Conservation (phyloP, 2,797 vertebrate genomes). For the Pterois miles region DNA sequence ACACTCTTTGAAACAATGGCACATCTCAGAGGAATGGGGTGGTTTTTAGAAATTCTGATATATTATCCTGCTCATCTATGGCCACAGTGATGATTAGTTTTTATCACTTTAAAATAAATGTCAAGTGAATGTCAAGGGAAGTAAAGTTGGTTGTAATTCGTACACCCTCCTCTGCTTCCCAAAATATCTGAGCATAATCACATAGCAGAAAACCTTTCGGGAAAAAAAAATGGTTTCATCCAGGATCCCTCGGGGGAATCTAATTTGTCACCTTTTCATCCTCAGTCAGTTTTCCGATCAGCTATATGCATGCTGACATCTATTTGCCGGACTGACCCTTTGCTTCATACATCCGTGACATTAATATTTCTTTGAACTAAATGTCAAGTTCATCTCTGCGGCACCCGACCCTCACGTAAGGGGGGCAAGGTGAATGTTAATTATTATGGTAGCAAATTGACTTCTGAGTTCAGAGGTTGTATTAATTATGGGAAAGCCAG, state of each 20-base stretch:
- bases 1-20: not conserved
- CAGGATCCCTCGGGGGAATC: not conserved
- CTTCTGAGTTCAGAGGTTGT: slow-evolving; percentile 62
- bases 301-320: slow-evolving; percentile 33
- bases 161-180: not conserved
- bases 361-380: slow-evolving; percentile 71
- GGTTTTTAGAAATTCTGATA: not conserved
- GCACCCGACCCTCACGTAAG: slow-evolving; percentile 11
- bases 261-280: slow-evolving; percentile 57
- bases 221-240: not conserved
- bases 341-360: slow-evolving; percentile 47
- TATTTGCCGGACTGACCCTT: slow-evolving; percentile 33
- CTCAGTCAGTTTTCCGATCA: slow-evolving; percentile 34
- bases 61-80: not conserved
- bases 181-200: slow-evolving; percentile 2
- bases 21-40: not conserved
- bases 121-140: not conserved
- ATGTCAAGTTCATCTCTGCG: slow-evolving; percentile 62
- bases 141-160: not conserved
- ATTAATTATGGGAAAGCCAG: slow-evolving; percentile 48
- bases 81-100: not conserved
- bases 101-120: not conserved
- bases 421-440: slow-evolving; percentile 69
- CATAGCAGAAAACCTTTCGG: slow-evolving; percentile 2
- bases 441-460: slow-evolving; percentile 59